Percentiles rank a stretch among this genome's conserved stretches.
These are phyloP conservation scores for Chloroclystis v-ata DNA, from an alignment of 2,888 invertebrate species.

Conservation along the genomic window DNA sequence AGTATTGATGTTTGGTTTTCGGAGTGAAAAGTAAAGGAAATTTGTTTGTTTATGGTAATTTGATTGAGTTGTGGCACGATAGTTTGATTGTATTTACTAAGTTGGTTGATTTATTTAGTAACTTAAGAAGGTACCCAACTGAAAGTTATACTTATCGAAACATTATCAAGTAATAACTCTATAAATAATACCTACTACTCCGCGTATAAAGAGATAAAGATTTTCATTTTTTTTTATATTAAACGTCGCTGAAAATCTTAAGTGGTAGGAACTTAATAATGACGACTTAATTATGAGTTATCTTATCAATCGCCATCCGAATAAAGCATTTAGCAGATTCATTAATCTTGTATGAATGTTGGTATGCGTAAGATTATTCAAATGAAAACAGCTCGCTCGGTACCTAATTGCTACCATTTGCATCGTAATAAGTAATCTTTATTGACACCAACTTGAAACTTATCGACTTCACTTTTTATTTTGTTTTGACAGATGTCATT, in stretches of 20 bases:
- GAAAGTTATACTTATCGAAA: too few species aligned
- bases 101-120: not conserved
- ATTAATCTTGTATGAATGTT: not conserved
- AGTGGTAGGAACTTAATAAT: too few species aligned
- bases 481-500: not conserved
- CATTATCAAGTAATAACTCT: too few species aligned
- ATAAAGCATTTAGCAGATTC: not conserved
- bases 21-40: conserved; percentile 12
- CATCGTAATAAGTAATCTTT: conserved; percentile 22
- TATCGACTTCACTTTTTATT: conserved; percentile 9
- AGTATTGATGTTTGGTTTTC: conserved; percentile 27
- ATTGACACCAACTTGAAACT: conserved; percentile 13
- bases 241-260: too few species aligned
- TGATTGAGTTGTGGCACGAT: conserved; percentile 9
- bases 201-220: too few species aligned
- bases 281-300: too few species aligned
- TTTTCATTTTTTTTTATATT: too few species aligned
- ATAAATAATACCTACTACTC: too few species aligned
- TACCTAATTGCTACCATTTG: conserved; percentile 16
- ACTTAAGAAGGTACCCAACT: too few species aligned
- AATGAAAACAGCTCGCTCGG: conserved; percentile 20
- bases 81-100: not conserved
- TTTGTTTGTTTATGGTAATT: conserved; percentile 21
- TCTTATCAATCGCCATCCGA: not conserved
- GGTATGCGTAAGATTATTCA: conserved; percentile 18